phyloP scores from a whole-genome alignment of 2,797 vertebrate species.

The Dromococcyx pavoninus region DNA sequence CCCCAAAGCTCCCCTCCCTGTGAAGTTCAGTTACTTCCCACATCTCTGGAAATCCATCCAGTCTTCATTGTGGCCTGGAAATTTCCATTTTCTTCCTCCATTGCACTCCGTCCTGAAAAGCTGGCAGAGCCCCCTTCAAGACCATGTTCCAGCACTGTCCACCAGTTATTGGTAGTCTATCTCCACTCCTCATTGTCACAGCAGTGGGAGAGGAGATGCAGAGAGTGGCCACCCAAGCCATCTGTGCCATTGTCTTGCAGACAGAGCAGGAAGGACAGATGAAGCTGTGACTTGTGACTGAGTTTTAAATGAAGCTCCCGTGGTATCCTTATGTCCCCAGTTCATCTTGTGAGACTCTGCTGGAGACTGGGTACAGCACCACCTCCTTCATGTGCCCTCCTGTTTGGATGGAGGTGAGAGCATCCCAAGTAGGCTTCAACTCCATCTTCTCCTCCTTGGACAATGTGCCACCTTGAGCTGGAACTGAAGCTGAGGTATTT shows the following conservation, averaged over 20 bases:
- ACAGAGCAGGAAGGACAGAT: not conserved
- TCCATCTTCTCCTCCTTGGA: not conserved
- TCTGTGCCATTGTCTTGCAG: too few species aligned
- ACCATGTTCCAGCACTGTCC: not conserved
- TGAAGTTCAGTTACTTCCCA: not conserved
- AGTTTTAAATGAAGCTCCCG: not conserved
- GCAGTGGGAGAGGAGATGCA: not conserved
- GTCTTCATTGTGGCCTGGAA: not conserved
- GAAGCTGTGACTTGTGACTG: not conserved
- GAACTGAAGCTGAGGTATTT: not conserved
- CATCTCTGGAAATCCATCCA: not conserved
- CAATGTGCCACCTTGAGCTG: not conserved
- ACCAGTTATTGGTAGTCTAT: not conserved
- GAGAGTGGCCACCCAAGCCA: too few species aligned
- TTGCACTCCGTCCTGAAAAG: not conserved
- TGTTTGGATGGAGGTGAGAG: not conserved
- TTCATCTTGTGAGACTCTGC: not conserved
- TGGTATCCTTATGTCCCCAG: not conserved
- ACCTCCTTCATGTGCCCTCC: not conserved
- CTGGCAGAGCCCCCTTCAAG: not conserved
- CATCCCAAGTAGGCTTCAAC: not conserved
- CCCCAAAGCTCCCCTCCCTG: not conserved
- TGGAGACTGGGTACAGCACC: not conserved
- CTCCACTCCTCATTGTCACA: not conserved
- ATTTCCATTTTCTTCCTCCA: not conserved